Evolutionary conservation across 2,797 vertebrate genomes (phyloP).

Genomic region (Danio choprae): DNA sequence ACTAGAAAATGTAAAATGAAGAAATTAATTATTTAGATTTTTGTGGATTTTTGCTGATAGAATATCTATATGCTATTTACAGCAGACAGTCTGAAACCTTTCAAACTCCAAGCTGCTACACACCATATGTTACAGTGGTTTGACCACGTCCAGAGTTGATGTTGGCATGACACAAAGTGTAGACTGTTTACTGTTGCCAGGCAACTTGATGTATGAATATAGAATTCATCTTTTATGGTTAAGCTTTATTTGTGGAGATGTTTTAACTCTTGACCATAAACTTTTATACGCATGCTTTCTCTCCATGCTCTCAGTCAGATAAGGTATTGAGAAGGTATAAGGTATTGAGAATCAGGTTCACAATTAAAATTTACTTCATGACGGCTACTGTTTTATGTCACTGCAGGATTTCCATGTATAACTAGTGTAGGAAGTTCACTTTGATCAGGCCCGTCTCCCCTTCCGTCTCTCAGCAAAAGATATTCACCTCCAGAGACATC

Average conservation of each 20-base stretch:
- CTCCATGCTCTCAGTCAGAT: neutral
- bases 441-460: slow-evolving; percentile 47
- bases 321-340: slow-evolving; percentile 10
- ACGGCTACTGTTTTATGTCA: slow-evolving; percentile 17
- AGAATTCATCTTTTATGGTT: slow-evolving; percentile 23
- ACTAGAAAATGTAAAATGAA: neutral
- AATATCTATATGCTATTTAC: neutral
- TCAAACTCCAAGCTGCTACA: no score
- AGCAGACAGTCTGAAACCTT: no score
- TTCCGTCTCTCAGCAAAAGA: slow-evolving; percentile 17
- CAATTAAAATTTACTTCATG: neutral
- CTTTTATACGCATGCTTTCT: neutral
- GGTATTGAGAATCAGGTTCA: slow-evolving; percentile 11
- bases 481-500: slow-evolving; percentile 37
- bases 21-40: neutral
- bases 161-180: neutral
- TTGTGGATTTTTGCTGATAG: neutral
- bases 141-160: neutral
- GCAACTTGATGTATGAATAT: slow-evolving; percentile 6
- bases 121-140: slow-evolving; percentile 30
- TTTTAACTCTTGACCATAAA: slow-evolving; percentile 1
- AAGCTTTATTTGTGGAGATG: slow-evolving; percentile 27
- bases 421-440: slow-evolving; percentile 24
- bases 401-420: slow-evolving; percentile 25
- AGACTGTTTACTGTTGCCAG: slow-evolving; percentile 26